phyloP scores from a whole-genome alignment of 2,888 invertebrate genomes.

The Dermolepida albohirtum region DNA sequence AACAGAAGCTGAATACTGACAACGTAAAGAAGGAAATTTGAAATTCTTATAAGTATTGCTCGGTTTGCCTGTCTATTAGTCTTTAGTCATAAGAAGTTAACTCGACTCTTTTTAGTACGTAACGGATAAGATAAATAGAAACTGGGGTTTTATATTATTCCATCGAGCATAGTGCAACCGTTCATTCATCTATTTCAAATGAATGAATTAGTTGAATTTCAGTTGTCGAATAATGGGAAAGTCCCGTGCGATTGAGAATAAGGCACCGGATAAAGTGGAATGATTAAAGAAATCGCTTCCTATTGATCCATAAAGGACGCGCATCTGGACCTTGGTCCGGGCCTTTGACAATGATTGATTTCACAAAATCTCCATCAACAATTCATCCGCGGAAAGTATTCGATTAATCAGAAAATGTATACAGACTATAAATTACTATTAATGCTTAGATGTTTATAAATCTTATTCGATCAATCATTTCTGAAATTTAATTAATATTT shows the following conservation, averaged over 20 bases:
- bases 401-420: constrained; percentile 36
- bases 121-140: constrained; percentile 28
- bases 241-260: constrained; percentile 14
- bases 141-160: not conserved
- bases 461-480: constrained; percentile 24
- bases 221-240: constrained; percentile 27
- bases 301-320: constrained; percentile 36
- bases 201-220: constrained; percentile 35
- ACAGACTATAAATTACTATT: constrained; percentile 36
- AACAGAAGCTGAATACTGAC: too few species aligned
- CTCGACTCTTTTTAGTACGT: not conserved
- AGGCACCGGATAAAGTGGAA: constrained; percentile 31
- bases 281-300: constrained; percentile 36
- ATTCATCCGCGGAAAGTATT: constrained; percentile 37
- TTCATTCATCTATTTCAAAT: constrained; percentile 32
- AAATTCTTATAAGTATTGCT: too few species aligned
- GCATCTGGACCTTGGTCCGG: constrained; percentile 39
- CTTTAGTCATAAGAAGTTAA: too few species aligned
- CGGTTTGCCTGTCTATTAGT: too few species aligned
- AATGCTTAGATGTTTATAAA: constrained; percentile 28
- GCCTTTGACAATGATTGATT: constrained; percentile 35
- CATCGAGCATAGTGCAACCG: not conserved
- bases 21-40: too few species aligned
- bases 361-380: constrained; percentile 31
- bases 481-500: constrained; percentile 31